Percentiles rank a stretch among this genome's conserved stretches.
Evolutionary conservation across 2,888 invertebrate species (phyloP).

Genomic region (Mesodorylaimus sp.): DNA sequence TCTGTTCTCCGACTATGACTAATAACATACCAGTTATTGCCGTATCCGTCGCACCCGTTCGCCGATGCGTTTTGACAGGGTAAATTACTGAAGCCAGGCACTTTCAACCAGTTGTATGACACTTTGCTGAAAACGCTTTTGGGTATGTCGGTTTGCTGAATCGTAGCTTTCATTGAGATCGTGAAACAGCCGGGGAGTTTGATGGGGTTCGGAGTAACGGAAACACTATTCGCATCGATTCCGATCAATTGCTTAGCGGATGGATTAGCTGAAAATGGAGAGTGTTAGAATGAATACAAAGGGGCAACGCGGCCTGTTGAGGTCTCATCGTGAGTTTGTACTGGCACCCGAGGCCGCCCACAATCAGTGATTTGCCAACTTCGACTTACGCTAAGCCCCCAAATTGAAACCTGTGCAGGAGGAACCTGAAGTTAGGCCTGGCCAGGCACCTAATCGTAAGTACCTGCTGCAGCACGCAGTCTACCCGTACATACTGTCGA

Average conservation of each 20-base stretch:
- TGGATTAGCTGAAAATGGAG: neutral
- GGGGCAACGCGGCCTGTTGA: too few relatives aligned
- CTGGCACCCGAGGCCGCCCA: too few relatives aligned
- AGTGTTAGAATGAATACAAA: too few relatives aligned
- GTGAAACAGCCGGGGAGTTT: conserved; percentile 29
- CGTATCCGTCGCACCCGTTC: conserved; percentile 28
- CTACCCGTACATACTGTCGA: too few relatives aligned
- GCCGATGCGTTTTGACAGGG: conserved; percentile 24
- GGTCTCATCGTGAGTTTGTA: neutral
- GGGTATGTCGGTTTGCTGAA: neutral
- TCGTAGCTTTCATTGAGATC: conserved; percentile 17
- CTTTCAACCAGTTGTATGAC: conserved; percentile 26
- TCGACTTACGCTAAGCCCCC: too few relatives aligned
- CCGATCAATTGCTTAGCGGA: neutral
- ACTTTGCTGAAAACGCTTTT: conserved; percentile 25
- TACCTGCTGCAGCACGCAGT: too few relatives aligned
- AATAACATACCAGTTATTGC: conserved; percentile 24
- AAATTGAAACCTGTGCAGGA: too few relatives aligned
- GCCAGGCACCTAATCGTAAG: too few relatives aligned
- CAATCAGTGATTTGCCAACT: too few relatives aligned
- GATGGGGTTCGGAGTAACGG: conserved; percentile 10
- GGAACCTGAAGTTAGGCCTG: too few relatives aligned
- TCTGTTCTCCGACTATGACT: neutral
- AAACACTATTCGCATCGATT: neutral
- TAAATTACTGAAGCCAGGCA: neutral